phyloP scores from a whole-genome alignment of 2,797 vertebrate species.

The Cichlasoma orientale region DNA sequence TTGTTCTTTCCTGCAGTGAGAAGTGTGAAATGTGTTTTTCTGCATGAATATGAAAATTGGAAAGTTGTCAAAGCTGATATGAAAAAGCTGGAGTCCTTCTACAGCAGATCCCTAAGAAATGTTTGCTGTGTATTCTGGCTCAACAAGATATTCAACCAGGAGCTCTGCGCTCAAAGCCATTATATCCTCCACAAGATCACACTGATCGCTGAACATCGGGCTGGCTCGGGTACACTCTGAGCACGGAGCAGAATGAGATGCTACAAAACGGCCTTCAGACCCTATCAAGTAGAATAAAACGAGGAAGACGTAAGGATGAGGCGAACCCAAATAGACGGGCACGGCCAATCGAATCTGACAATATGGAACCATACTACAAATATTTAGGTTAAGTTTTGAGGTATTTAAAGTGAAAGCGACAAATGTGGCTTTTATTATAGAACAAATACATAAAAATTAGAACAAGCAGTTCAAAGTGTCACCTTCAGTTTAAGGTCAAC shows the following conservation, averaged over 20 bases:
- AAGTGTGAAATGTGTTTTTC: slow-evolving; percentile 7
- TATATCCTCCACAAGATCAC: slow-evolving; percentile 31
- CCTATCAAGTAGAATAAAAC: neutral
- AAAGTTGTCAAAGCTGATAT: slow-evolving; percentile 14
- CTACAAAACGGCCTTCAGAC: neutral
- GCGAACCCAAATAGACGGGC: neutral
- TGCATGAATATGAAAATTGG: neutral
- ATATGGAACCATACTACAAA: neutral
- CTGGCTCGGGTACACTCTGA: neutral
- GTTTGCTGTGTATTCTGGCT: slow-evolving; percentile 30
- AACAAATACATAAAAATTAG: neutral
- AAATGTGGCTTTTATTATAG: neutral
- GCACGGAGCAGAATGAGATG: neutral
- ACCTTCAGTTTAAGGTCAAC: neutral
- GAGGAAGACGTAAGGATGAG: neutral
- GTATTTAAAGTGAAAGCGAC: neutral
- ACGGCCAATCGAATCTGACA: neutral
- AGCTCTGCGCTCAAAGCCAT: slow-evolving; percentile 21
- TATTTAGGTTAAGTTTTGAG: neutral
- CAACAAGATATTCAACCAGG: slow-evolving; percentile 23
- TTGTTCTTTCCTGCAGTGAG: neutral
- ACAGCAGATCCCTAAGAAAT: slow-evolving; percentile 14
- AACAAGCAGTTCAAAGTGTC: neutral
- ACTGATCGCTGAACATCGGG: slow-evolving; percentile 21
- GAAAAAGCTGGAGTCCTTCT: slow-evolving; percentile 17